Base-by-base conservation (phyloP, 1,140 invertebrate species). In the Meloidogyne floridensis region DNA sequence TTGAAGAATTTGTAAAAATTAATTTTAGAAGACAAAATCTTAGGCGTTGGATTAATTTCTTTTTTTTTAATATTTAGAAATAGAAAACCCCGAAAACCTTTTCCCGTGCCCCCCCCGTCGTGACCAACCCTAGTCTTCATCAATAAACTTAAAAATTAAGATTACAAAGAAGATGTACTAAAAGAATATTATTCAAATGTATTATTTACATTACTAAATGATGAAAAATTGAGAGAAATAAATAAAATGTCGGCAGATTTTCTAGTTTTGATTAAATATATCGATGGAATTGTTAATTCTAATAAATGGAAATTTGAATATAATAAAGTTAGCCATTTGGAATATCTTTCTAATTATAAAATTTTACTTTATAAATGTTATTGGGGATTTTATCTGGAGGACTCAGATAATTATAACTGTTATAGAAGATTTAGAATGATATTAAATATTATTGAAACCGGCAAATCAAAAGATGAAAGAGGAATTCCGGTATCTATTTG, bases 211-310 rank as follows among this genome's bases (percentile, higher is more conserved):
- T 42, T 43, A 72, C 32, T 32, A 32, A 72, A 72, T 13, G 47
- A 72, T 18, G 72, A 51, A 72, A 18, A n/a, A 18, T 13, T 4
- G 18, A 51, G 3, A 4, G 15, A 51, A 43, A 72, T 72, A 43
- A 72, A 72, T 43, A 72, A 72, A 72, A 72, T 59, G 56, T 59
- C 56, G 13, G 56, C 56, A 59, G 56, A 59, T 59, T 59, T 59
- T 15, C 15, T 59, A 15, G 56, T 59, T 59, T 59, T 2, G 56
- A 5, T 5, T 59, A 72, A 43, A 72, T 43, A n/a, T 11, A 72
- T 72, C 18, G 47, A 72, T 13, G 32, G 47, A 72, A 51, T 43
- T 72, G 10, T 51, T 72, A 72, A 72, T 43, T 51, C 72, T 3
- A 43, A 72, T 13, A 3, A 72, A 51, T 72, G 32, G 47, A 72